phyloP scores from a whole-genome alignment of 2,888 invertebrate genomes.

The Pediacus dermestoides region DNA sequence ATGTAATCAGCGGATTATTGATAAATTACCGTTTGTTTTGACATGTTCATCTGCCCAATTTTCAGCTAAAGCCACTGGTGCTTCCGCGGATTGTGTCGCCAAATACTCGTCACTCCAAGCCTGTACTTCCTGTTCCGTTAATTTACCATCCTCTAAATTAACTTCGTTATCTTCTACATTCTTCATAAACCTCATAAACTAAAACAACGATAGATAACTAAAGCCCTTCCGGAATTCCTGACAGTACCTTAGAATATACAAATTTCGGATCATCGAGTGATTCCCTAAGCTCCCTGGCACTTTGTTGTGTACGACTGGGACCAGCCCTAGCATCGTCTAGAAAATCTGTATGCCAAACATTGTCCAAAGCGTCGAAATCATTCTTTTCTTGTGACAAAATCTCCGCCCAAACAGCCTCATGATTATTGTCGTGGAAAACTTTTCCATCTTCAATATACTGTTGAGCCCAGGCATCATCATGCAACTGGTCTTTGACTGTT shows the following conservation, averaged over 20 bases:
- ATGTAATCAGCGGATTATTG: slow-evolving; percentile 11
- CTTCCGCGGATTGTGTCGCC: slow-evolving; percentile 30
- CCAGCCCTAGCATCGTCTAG: slow-evolving; percentile 42
- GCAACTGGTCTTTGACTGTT: slow-evolving; percentile 48
- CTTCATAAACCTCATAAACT: slow-evolving; percentile 84
- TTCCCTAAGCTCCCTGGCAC: slow-evolving; percentile 58
- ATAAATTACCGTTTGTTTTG: slow-evolving; percentile 25
- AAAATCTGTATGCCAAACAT: slow-evolving; percentile 66
- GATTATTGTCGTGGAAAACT: slow-evolving; percentile 48
- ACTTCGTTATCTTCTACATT: slow-evolving; percentile 68
- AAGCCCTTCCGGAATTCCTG: not conserved
- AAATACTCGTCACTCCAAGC: slow-evolving; percentile 53
- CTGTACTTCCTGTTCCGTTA: slow-evolving; percentile 47
- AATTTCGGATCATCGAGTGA: slow-evolving; percentile 65
- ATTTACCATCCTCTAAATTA: slow-evolving; percentile 52
- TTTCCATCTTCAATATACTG: slow-evolving; percentile 55
- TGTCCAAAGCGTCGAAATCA: slow-evolving; percentile 44
- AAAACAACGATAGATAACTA: slow-evolving; percentile 28
- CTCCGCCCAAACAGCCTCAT: slow-evolving; percentile 49
- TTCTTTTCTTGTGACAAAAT: slow-evolving; percentile 46
- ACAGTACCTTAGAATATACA: slow-evolving; percentile 63
- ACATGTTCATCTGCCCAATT: slow-evolving; percentile 46
- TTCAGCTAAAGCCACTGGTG: slow-evolving; percentile 29
- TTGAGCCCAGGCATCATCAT: slow-evolving; percentile 53
- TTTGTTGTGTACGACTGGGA: slow-evolving; percentile 52